A percentile compares a stretch with the other conserved stretches of the same genome.
These are phyloP conservation scores for Dreissena rostriformis DNA, from an alignment of 1,140 invertebrate species.

Conservation along the genomic window DNA sequence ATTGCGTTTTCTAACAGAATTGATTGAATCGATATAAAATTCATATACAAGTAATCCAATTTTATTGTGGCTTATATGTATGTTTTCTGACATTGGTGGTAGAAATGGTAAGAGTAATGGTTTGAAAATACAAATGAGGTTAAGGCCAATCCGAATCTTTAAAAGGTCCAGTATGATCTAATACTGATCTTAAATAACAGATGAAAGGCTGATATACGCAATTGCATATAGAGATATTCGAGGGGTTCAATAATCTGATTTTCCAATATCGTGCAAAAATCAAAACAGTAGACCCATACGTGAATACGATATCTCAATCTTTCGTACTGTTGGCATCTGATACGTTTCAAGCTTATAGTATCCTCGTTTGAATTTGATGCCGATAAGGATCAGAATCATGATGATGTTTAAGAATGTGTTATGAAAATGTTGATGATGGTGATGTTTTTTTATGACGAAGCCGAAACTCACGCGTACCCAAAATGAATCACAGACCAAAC, in stretches of 20 bases:
- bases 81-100: background rate
- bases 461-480: too few species aligned
- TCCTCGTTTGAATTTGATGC: too few species aligned
- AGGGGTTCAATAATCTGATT: background rate
- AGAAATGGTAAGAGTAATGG: background rate
- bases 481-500: too few species aligned
- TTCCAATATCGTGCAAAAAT: background rate
- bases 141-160: too few species aligned
- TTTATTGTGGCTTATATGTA: conserved; percentile 21
- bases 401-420: too few species aligned
- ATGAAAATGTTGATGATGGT: too few species aligned
- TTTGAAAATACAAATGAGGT: background rate
- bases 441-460: too few species aligned
- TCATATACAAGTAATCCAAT: background rate
- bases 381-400: too few species aligned
- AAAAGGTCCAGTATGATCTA: background rate
- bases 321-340: background rate
- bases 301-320: background rate
- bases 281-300: background rate
- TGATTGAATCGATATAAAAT: background rate
- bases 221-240: too few species aligned
- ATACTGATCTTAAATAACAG: background rate
- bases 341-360: conserved; percentile 9
- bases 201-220: too few species aligned
- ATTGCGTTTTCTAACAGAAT: background rate